Evolutionary conservation across 2,797 vertebrate genomes (phyloP).

Genomic region (Tokudaia tokunoshimensis): DNA sequence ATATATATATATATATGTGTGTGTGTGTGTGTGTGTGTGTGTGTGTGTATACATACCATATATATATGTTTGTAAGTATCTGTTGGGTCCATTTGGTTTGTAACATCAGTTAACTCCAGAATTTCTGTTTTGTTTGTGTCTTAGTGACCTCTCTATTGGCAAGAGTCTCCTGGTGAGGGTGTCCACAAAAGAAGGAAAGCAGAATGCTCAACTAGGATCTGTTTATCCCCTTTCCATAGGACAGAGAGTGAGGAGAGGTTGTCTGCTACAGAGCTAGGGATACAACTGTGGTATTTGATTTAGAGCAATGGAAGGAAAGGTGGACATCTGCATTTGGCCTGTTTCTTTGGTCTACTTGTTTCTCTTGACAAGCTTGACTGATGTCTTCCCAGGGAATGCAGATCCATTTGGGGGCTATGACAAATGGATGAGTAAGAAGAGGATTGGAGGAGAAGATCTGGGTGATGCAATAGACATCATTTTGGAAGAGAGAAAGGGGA

Average conservation of each 20-base stretch:
- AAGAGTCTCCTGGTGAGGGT: background rate
- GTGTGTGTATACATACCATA: no score
- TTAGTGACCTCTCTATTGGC: background rate
- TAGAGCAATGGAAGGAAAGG: background rate
- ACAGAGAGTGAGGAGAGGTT: background rate
- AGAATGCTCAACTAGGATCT: background rate
- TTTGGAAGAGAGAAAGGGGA: background rate
- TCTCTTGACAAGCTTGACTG: background rate
- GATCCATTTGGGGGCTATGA: background rate
- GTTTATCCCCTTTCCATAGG: background rate
- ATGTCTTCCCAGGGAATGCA: background rate
- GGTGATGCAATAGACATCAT: background rate
- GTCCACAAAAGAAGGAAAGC: background rate
- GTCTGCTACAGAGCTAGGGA: background rate
- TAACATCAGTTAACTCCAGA: background rate
- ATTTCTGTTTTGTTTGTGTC: background rate
- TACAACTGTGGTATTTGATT: background rate
- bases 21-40: no score
- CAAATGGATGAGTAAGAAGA: background rate
- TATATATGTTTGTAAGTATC: background rate
- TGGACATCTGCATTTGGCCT: no score
- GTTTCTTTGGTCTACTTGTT: no score
- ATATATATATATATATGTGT: no score
- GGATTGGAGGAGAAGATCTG: background rate
- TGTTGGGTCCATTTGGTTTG: background rate